These are phyloP conservation scores for Myiozetetes cayanensis DNA, from an alignment of 2,113 vertebrate species.

Conservation along the genomic window DNA sequence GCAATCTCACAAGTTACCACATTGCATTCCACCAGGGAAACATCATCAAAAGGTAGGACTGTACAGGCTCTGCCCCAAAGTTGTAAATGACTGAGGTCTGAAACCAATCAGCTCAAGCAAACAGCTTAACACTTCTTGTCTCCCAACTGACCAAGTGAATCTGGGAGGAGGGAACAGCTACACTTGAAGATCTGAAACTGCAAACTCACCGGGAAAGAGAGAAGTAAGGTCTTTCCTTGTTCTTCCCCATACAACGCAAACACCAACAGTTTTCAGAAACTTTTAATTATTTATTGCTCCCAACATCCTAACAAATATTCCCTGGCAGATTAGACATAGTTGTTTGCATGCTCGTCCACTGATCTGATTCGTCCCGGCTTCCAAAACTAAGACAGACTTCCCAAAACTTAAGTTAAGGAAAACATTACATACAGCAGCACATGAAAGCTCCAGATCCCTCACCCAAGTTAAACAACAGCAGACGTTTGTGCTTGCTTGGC, in stretches of 20 bases:
- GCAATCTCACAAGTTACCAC: background rate
- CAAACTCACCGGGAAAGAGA: background rate
- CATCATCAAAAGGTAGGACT: background rate
- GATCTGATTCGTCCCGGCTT: background rate
- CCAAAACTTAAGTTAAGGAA: background rate
- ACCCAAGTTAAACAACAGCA: background rate
- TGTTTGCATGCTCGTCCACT: background rate
- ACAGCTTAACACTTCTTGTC: background rate
- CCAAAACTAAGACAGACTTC: background rate
- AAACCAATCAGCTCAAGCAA: background rate
- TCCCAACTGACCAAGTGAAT: background rate
- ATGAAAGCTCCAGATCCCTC: background rate
- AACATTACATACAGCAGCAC: background rate
- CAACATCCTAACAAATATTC: background rate
- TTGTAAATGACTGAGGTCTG: background rate
- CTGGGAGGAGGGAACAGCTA: background rate
- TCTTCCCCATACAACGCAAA: background rate
- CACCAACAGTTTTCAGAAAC: background rate
- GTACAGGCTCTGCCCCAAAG: background rate
- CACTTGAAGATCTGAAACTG: background rate
- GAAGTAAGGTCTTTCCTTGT: background rate
- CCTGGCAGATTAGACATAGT: background rate
- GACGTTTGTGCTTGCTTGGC: background rate
- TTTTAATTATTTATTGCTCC: background rate
- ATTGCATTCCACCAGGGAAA: constrained; percentile 12